Evolutionary conservation across 2,888 invertebrate species (phyloP), one percentile per base, ranked within the genome.

Genomic region (Lasioglossum zephyrum): DNA sequence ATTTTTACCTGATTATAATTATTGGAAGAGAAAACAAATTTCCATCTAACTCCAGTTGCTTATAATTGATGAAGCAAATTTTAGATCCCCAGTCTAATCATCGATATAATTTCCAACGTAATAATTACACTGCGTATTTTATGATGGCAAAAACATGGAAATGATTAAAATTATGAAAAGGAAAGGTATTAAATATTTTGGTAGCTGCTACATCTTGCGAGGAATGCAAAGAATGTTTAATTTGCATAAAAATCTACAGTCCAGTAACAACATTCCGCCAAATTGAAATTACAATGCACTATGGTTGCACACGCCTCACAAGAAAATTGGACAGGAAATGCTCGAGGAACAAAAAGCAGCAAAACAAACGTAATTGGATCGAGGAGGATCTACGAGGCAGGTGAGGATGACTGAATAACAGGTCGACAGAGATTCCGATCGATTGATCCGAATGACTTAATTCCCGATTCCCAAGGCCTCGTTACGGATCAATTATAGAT

Each of bases 401-500:
- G 60, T 5, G 26, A 13, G 13, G 60, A 60, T 60, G 26, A 60
- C 60, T 60, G 60, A 60, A 36, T 66, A 36, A 36, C 3, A 66
- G 36, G 18, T 36, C 18, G 9, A 66, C 18, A 8, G 31, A 36
- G 66, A 36, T 66, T 66, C 16, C 66, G 31, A 66, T 60, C 60
- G 36, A 13, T 13, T 31, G 66, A 22, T 36, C 66, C 44, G 79
- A 79, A 79, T 79, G 47, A 39, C 81, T 81, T 72, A 80, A 81
- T 81, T 73, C 41, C 49, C 81, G 26, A 31, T 81, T 80, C 63
- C 72, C 81, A 73, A 73, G 49, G 81, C 57, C 60, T 72, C 44
- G 81, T 73, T 81, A 63, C 81, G 63, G 73, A 63, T 39, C 81
- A 63, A 81, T 82, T 82, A 82, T 82, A 81, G 81, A 82, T 82